phyloP scores from a whole-genome alignment of 2,797 vertebrate genomes.

The Onychomys torridus region DNA sequence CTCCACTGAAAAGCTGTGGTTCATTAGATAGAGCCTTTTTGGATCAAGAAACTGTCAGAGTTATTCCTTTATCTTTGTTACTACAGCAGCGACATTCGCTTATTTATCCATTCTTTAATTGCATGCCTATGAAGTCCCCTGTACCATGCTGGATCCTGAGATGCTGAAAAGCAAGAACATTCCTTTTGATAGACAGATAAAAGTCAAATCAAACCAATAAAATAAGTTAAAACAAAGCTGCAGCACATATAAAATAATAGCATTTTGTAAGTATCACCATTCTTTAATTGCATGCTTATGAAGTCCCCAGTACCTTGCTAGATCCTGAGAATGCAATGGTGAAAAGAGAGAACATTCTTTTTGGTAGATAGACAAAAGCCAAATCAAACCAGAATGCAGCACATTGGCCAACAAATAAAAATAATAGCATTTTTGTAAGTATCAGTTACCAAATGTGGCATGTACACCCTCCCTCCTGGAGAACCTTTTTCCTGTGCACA shows the following conservation, averaged over 20 bases:
- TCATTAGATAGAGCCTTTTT: slow-evolving; percentile 18
- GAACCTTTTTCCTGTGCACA: neutral
- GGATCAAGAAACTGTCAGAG: slow-evolving; percentile 15
- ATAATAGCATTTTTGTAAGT: neutral
- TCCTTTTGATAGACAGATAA: slow-evolving; percentile 19
- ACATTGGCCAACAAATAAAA: slow-evolving; percentile 15
- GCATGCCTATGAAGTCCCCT: neutral
- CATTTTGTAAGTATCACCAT: neutral
- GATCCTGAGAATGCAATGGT: neutral
- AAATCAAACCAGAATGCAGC: neutral
- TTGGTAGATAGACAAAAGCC: neutral
- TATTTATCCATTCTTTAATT: slow-evolving; percentile 47
- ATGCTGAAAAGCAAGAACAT: slow-evolving; percentile 18
- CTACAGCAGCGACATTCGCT: neutral
- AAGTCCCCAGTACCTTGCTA: neutral
- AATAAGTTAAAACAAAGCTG: neutral
- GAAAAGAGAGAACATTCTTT: slow-evolving; percentile 29
- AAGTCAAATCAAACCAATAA: neutral
- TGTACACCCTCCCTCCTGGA: neutral
- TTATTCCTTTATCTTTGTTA: slow-evolving; percentile 38
- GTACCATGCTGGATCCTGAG: neutral
- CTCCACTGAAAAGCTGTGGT: slow-evolving; percentile 12
- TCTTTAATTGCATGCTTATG: slow-evolving; percentile 17
- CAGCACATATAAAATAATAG: neutral
- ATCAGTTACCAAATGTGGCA: neutral